Base-by-base conservation (phyloP, 2,797 vertebrate genomes). In the Eremophila alpestris region DNA sequence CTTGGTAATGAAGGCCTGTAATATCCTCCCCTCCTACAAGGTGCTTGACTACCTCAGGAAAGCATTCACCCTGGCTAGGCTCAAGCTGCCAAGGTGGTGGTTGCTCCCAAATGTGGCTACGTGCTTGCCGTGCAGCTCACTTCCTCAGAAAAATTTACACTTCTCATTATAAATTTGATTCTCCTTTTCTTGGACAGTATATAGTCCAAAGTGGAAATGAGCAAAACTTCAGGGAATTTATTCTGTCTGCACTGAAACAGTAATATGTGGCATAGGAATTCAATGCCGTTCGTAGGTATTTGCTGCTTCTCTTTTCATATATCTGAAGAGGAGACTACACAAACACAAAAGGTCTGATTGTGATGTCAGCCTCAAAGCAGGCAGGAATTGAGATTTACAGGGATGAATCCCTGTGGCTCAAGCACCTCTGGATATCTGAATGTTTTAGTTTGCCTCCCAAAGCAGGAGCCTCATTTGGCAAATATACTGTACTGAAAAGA, bases 71-170 rank as follows among this genome's bases (percentile, higher is more conserved):
- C 45, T 54, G 81, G 74, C 70, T 80, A 93, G 86, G 70, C n/a
- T 52, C 49, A 58, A 41, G 56, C 45, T 90, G 90, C 91, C 83
- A 46, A 62, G 77, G 69, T 23, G n/a, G 49, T 64, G 77, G 63
- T 45, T 95, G 75, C 82, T 92, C n/a, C 68, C 32, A 22, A 48
- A 64, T 41, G 65, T 51, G 76, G 32, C 79, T 95, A 94, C 55
- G 65, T 93, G 94, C 65, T 78, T 81, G 55, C 82, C 27, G 23
- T 96, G 89, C 94, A 87, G 41, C 32, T 69, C 13, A 48, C 41
- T 75, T 86, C 55, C 75, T 80, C 3, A 1, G 70, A 40, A 51
- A 67, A 76, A 21, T 7, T 32, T 18, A 63, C 32, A 11, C 29
- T 62, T 85, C 29, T 65, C 23, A 9, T 36, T 26, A 38, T 24